Conservation (phyloP, 1,140 invertebrate genomes). For the Phortica variegata region DNA sequence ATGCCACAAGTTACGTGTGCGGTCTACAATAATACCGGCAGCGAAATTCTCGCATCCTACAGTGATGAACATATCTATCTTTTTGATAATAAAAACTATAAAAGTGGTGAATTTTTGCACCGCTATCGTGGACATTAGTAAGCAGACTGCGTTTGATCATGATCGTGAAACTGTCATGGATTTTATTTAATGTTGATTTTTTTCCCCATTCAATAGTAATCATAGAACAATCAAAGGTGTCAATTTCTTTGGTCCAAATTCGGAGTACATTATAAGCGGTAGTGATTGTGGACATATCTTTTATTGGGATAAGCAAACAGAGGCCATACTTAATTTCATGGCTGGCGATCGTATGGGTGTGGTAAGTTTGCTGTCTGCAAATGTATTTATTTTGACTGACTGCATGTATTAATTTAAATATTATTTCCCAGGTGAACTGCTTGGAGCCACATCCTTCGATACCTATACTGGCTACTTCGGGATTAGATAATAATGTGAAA, state of each 20-base stretch:
- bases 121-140: conserved; percentile 73
- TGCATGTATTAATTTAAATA: neutral
- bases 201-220: conserved; percentile 60
- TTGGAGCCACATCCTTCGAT: conserved; percentile 86
- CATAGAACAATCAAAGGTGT: conserved; percentile 87
- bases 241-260: conserved; percentile 88
- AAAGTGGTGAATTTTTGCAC: conserved; percentile 65
- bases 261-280: conserved; percentile 88
- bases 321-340: conserved; percentile 86
- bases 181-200: neutral
- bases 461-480: conserved; percentile 79
- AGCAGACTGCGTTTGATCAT: conserved; percentile 5
- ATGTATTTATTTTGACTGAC: conserved; percentile 1
- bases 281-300: conserved; percentile 95
- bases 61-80: conserved; percentile 93
- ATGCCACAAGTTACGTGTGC: conserved; percentile 76
- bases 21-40: conserved; percentile 88
- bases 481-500: conserved; percentile 89
- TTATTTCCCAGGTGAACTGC: conserved; percentile 73
- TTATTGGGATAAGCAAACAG: conserved; percentile 89
- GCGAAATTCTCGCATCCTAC: conserved; percentile 87
- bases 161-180: neutral
- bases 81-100: conserved; percentile 69
- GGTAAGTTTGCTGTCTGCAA: conserved; percentile 64
- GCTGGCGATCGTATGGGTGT: conserved; percentile 82